A percentile compares a stretch with the other conserved stretches of the same genome.
Evolutionary conservation across 2,113 vertebrate species (phyloP).

Genomic region (Percopsis transmontana): DNA sequence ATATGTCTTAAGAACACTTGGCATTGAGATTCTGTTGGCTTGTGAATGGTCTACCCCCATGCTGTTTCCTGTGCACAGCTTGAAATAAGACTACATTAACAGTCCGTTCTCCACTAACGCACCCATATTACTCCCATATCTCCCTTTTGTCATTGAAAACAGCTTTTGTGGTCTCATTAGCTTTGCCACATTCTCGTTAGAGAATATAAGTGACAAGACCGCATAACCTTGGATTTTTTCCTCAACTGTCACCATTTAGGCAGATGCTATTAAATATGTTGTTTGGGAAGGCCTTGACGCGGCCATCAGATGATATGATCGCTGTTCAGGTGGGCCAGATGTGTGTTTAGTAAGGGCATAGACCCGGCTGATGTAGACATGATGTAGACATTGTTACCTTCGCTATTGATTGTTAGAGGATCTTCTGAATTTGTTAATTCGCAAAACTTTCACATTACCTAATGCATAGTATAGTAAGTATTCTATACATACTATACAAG

Average conservation of each 20-base stretch:
- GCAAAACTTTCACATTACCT: no score
- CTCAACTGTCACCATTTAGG: background rate
- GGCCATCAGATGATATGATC: constrained; percentile 37
- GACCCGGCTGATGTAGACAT: constrained; percentile 21
- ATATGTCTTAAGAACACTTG: constrained; percentile 67
- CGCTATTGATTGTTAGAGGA: no score
- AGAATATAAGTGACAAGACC: constrained; percentile 27
- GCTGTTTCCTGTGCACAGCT: constrained; percentile 17
- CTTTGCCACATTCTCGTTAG: constrained; percentile 15
- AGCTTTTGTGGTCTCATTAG: constrained; percentile 29
- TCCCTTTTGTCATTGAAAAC: constrained; percentile 28
- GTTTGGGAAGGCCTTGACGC: constrained; percentile 36
- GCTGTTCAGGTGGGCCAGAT: constrained; percentile 21
- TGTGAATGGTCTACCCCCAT: constrained; percentile 46
- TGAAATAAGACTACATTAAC: constrained; percentile 37
- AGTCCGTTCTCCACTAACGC: constrained; percentile 25
- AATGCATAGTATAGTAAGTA: no score
- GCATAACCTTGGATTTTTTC: constrained; percentile 9
- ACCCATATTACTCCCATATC: constrained; percentile 23
- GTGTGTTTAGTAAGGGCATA: constrained; percentile 28
- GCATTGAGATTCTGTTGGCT: constrained; percentile 52
- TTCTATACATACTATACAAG: no score
- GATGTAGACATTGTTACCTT: no score
- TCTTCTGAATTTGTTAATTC: no score
- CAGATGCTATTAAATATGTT: constrained; percentile 26